phyloP scores from a whole-genome alignment of 2,113 vertebrate genomes.

The Plectropomus leopardus region DNA sequence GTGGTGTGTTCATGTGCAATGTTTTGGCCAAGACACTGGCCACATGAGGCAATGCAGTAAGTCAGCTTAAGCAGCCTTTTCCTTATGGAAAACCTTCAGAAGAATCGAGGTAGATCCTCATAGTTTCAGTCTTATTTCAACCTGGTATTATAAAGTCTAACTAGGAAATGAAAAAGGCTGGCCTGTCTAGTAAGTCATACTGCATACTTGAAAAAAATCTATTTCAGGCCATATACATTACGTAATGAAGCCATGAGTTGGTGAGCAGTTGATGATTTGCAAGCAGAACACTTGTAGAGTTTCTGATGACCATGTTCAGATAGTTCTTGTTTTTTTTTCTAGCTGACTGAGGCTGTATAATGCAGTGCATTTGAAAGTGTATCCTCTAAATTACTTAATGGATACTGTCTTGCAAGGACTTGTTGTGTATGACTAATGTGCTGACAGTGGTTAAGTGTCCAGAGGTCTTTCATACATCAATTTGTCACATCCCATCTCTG shows the following conservation, averaged over 20 bases:
- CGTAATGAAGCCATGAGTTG: not conserved
- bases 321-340: not conserved
- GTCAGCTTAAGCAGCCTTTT: too few species aligned
- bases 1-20: too few species aligned
- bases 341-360: not conserved
- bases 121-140: too few species aligned
- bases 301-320: not conserved
- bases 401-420: not conserved
- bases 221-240: not conserved
- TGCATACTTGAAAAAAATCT: too few species aligned
- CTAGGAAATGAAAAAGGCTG: too few species aligned
- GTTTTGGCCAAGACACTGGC: too few species aligned
- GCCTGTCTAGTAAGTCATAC: too few species aligned
- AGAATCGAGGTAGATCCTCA: not conserved
- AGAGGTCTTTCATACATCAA: conserved; percentile 12
- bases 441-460: conserved; percentile 20
- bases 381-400: not conserved
- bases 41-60: too few species aligned
- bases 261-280: not conserved
- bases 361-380: not conserved
- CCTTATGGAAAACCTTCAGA: not conserved
- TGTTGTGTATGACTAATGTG: conserved; percentile 34
- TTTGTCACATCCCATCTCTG: conserved; percentile 3
- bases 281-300: not conserved
- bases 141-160: too few species aligned